A percentile compares a stretch with the other conserved stretches of the same genome.
Evolutionary conservation across 2,888 invertebrate genomes (phyloP).

Genomic region (Trachelus troglodyta): DNA sequence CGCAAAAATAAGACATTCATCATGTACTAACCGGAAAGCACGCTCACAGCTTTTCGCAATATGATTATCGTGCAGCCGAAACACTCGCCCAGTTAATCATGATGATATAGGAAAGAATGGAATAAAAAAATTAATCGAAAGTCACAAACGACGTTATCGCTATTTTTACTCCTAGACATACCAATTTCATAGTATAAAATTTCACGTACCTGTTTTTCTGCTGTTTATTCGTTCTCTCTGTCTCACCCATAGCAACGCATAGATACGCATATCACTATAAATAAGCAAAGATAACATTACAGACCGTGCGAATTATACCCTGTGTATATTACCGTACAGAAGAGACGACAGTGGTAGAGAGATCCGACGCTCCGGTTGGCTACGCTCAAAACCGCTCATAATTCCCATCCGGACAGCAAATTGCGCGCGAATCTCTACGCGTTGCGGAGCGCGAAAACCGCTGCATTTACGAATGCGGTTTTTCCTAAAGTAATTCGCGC

Average conservation of each 20-base stretch:
- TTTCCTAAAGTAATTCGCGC: slow-evolving; percentile 8
- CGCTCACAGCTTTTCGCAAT: not conserved
- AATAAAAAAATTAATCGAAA: slow-evolving; percentile 21
- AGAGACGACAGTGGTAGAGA: slow-evolving; percentile 23
- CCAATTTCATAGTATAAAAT: slow-evolving; percentile 42
- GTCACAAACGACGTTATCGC: slow-evolving; percentile 28
- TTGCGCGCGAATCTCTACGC: slow-evolving; percentile 35
- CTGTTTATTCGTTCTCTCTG: not conserved
- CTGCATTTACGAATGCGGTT: slow-evolving; percentile 4
- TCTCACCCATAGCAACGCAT: not conserved
- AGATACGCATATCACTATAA: slow-evolving; percentile 29
- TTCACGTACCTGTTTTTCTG: slow-evolving; percentile 22
- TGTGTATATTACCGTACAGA: slow-evolving; percentile 39
- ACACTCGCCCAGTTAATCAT: not conserved
- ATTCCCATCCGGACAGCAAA: slow-evolving; percentile 36
- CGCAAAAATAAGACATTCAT: not conserved
- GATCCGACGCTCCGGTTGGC: slow-evolving; percentile 27
- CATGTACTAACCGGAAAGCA: not conserved
- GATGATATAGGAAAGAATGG: not conserved
- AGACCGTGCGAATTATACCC: slow-evolving; percentile 43
- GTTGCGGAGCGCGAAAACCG: slow-evolving; percentile 12
- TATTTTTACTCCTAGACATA: slow-evolving; percentile 28
- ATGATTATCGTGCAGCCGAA: not conserved
- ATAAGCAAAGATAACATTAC: slow-evolving; percentile 50
- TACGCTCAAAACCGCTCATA: slow-evolving; percentile 41